These are phyloP conservation scores for Solea senegalensis DNA, from an alignment of 2,113 vertebrate genomes.

Conservation along the genomic window DNA sequence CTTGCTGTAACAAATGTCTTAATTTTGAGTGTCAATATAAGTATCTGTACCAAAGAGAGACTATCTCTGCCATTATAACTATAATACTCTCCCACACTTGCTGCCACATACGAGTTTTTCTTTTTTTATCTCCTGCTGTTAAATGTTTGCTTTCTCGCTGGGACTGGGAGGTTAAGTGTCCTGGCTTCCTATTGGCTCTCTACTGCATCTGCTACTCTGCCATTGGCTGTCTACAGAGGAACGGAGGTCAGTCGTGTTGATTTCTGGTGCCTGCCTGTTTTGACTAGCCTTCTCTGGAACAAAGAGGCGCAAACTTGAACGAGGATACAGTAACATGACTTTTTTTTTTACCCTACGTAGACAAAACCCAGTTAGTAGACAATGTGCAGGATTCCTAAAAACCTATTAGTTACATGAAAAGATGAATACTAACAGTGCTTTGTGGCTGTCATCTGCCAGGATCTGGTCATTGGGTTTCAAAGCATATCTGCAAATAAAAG, in stretches of 20 bases:
- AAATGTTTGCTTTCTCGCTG: conserved; percentile 71
- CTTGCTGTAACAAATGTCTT: not conserved
- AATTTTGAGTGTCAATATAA: not conserved
- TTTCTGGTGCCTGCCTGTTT: conserved; percentile 61
- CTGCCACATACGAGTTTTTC: not conserved
- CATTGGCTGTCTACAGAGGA: conserved; percentile 46
- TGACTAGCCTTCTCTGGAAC: conserved; percentile 47
- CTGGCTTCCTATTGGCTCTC: conserved; percentile 63
- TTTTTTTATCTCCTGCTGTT: conserved; percentile 61
- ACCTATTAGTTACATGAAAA: conserved; percentile 2
- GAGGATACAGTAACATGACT: not conserved
- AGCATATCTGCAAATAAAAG: conserved; percentile 84
- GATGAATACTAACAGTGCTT: conserved; percentile 88
- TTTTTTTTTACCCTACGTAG: not conserved
- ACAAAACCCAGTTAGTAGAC: not conserved
- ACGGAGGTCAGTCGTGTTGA: conserved; percentile 43
- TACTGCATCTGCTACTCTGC: conserved; percentile 26
- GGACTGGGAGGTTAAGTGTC: conserved; percentile 68
- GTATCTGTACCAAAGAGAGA: not conserved
- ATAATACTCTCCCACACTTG: not conserved
- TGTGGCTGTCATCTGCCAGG: conserved; percentile 96
- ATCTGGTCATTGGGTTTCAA: conserved; percentile 98
- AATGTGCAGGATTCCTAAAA: not conserved
- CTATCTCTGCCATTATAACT: not conserved
- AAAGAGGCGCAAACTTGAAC: conserved; percentile 16